These are phyloP conservation scores for Cyanistes caeruleus DNA, from an alignment of 2,113 vertebrate genomes.

Conservation along the genomic window DNA sequence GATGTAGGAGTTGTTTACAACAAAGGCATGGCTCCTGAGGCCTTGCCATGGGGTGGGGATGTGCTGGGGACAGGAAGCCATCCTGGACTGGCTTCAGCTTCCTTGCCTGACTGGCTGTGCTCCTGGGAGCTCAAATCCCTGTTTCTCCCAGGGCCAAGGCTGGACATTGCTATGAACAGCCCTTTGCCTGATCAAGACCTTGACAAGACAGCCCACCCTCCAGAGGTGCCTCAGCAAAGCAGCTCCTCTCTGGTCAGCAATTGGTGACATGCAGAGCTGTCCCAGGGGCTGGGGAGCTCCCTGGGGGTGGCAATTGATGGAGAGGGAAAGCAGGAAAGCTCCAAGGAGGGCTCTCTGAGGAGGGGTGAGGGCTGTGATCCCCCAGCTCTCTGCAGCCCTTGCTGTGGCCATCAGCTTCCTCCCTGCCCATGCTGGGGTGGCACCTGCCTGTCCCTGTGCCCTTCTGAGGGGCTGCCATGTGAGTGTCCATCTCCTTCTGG, in stretches of 20 bases:
- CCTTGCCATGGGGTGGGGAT: not conserved
- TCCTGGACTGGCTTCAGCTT: not conserved
- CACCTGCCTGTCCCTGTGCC: not conserved
- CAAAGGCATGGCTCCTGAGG: not conserved
- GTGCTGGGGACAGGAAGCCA: not conserved
- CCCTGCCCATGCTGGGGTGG: not conserved
- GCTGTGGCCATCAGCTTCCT: not conserved
- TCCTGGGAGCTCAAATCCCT: not conserved
- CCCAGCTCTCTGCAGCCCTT: not conserved
- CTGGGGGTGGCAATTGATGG: not conserved
- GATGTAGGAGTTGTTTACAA: not conserved
- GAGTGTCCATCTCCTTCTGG: not conserved
- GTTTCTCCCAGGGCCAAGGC: not conserved
- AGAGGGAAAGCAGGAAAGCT: not conserved
- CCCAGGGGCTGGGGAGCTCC: not conserved
- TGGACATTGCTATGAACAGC: not conserved
- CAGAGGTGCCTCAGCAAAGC: not conserved
- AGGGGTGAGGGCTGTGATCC: accelerated
- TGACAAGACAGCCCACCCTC: not conserved
- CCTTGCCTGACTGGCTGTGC: not conserved
- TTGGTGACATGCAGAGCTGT: not conserved
- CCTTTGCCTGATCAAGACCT: not conserved
- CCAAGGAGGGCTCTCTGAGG: not conserved
- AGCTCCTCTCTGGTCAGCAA: not conserved
- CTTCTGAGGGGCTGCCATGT: not conserved